Conservation (phyloP, 2,797 vertebrate species). For the Falco columbarius region DNA sequence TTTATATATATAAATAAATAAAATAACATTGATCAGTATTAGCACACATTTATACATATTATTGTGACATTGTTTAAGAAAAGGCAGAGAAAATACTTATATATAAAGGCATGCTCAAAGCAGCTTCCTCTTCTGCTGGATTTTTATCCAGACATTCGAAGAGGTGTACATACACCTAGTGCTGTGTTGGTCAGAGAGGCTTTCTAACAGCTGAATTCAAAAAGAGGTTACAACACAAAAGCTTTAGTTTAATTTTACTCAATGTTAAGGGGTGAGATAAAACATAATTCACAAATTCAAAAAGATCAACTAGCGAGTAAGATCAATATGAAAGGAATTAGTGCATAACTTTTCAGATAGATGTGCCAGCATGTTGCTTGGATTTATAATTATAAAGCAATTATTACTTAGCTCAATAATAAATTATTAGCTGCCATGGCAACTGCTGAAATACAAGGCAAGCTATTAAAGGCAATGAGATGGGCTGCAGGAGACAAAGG, state of each 20-base stretch:
- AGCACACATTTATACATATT: neutral
- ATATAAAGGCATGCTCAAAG: neutral
- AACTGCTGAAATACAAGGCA: conserved; percentile 42
- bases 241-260: neutral
- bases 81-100: neutral
- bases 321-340: conserved; percentile 51
- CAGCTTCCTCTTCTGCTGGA: neutral
- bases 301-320: conserved; percentile 25
- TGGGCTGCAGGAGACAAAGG: conserved; percentile 43
- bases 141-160: neutral
- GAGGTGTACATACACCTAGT: no score
- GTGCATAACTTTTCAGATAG: conserved; percentile 20
- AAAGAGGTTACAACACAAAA: neutral
- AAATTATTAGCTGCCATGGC: conserved; percentile 68
- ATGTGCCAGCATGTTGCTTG: conserved; percentile 43
- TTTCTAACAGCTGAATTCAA: neutral
- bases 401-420: conserved; percentile 60
- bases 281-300: conserved; percentile 21
- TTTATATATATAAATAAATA: neutral
- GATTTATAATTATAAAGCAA: conserved; percentile 66
- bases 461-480: neutral
- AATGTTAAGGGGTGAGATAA: conserved; percentile 14
- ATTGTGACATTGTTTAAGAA: neutral
- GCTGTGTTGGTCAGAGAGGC: neutral
- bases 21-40: neutral